These are phyloP conservation scores for Lutraria rhynchaena DNA, from an alignment of 1,140 invertebrate species.

Conservation along the genomic window DNA sequence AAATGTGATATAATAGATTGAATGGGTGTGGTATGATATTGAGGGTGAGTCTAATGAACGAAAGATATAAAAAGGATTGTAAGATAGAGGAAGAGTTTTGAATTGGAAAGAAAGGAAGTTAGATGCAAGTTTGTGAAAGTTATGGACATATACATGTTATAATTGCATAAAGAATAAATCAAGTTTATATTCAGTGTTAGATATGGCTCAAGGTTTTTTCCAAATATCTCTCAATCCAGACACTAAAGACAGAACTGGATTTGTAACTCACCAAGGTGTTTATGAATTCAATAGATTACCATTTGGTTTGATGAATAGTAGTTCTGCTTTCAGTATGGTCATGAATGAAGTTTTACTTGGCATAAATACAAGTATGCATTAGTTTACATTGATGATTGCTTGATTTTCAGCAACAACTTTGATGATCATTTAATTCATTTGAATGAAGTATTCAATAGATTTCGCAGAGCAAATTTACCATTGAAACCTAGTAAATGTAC, in stretches of 20 bases:
- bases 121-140: too few species aligned
- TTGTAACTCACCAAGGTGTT: conserved; percentile 33
- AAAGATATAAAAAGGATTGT: too few species aligned
- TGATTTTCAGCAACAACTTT: conserved; percentile 72
- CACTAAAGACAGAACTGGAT: neutral
- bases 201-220: too few species aligned
- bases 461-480: conserved; percentile 68
- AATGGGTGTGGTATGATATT: too few species aligned
- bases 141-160: too few species aligned
- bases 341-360: conserved; percentile 68
- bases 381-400: conserved; percentile 59
- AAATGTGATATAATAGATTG: too few species aligned
- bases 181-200: too few species aligned
- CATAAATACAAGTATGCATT: conserved; percentile 59
- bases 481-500: conserved; percentile 62
- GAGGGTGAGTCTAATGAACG: too few species aligned
- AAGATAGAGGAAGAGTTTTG: too few species aligned
- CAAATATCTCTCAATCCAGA: too few species aligned
- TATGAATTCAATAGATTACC: conserved; percentile 56
- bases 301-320: conserved; percentile 62
- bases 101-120: too few species aligned
- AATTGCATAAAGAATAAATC: too few species aligned
- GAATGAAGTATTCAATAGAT: conserved; percentile 34
- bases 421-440: conserved; percentile 82
- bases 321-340: conserved; percentile 47